phyloP scores from a whole-genome alignment of 2,888 invertebrate genomes.

The Sarcophaga subvicina region DNA sequence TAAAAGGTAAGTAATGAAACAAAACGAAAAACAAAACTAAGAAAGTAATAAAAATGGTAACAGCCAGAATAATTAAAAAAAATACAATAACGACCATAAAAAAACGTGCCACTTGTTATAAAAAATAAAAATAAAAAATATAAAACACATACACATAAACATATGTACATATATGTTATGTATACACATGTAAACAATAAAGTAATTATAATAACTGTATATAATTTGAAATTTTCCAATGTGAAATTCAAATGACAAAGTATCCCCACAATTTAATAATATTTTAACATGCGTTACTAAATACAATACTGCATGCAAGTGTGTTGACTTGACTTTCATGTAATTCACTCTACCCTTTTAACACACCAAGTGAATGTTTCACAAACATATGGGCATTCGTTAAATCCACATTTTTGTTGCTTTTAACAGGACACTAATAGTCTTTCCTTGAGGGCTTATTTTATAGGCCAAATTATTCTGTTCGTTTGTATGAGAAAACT shows the following conservation, averaged over 20 bases:
- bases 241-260: not conserved
- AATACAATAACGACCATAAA: constrained; percentile 22
- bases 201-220: not conserved
- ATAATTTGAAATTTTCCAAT: not conserved
- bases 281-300: not conserved
- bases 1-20: constrained; percentile 12
- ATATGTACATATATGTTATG: not conserved
- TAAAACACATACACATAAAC: not conserved
- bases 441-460: no score
- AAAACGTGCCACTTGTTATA: not conserved
- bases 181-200: not conserved
- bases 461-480: not conserved
- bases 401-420: no score
- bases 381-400: no score
- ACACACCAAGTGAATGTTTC: no score
- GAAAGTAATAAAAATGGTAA: constrained; percentile 23
- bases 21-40: constrained; percentile 41
- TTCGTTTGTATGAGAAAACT: not conserved
- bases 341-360: no score
- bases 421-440: no score
- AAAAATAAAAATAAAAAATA: not conserved
- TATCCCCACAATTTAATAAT: not conserved
- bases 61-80: constrained; percentile 37
- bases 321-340: no score
- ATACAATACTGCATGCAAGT: not conserved